Percentiles rank a stretch among this genome's conserved stretches.
Conservation (phyloP, 2,888 invertebrate species). For the Diplazon laetatorius region DNA sequence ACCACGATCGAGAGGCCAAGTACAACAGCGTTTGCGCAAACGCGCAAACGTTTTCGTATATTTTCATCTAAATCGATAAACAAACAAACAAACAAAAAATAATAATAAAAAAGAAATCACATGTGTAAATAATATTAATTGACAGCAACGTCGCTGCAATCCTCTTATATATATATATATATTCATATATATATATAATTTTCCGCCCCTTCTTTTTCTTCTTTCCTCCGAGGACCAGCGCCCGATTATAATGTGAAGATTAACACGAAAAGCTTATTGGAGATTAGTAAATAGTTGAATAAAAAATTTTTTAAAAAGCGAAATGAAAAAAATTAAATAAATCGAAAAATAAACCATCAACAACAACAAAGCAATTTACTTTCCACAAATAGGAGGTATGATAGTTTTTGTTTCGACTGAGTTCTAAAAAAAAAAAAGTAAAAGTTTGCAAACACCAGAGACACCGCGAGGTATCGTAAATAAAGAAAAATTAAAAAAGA, state of each 20-base stretch:
- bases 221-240: conserved; percentile 65
- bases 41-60: conserved; percentile 66
- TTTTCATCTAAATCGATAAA: conserved; percentile 48
- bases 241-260: conserved; percentile 55
- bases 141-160: conserved; percentile 66
- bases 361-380: no score
- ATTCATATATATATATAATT: no score
- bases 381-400: conserved; percentile 27
- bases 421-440: no score
- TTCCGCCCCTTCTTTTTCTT: no score
- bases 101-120: conserved; percentile 55
- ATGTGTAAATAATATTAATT: conserved; percentile 72
- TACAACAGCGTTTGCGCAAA: conserved; percentile 67
- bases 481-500: conserved; percentile 15
- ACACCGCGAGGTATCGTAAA: conserved; percentile 12
- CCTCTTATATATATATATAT: conserved; percentile 46
- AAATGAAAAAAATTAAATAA: conserved; percentile 39
- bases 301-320: conserved; percentile 35
- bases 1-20: conserved; percentile 65
- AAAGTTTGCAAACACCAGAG: conserved; percentile 46
- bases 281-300: conserved; percentile 47
- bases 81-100: conserved; percentile 13
- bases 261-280: conserved; percentile 63
- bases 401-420: conserved; percentile 59
- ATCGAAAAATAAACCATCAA: conserved; percentile 30